Conservation (phyloP, 92 coral and sea anemone genomes). For the Pocillopora grandis region DNA sequence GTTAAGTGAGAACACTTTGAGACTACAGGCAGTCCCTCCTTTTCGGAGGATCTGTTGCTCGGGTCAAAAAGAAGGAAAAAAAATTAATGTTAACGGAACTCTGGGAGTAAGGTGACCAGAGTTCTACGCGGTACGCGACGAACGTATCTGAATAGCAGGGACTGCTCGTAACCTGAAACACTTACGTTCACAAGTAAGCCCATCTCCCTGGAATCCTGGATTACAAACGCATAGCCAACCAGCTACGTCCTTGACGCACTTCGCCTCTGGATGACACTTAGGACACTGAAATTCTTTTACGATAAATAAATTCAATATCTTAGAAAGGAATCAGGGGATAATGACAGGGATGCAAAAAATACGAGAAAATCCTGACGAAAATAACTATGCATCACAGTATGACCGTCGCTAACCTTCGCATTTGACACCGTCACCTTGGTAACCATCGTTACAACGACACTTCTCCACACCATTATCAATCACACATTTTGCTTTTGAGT, state of each 20-base stretch:
- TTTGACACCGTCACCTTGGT: conserved; percentile 67
- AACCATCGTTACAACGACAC: conserved; percentile 76
- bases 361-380: background rate
- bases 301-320: background rate
- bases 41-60: too few species aligned
- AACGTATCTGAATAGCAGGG: background rate
- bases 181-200: conserved; percentile 73
- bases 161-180: background rate
- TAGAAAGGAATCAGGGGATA: background rate
- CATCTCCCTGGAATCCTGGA: conserved; percentile 74
- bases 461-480: conserved; percentile 47
- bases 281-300: conserved; percentile 35
- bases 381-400: background rate
- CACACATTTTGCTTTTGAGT: conserved; percentile 66
- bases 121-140: too few species aligned
- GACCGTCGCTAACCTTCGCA: conserved; percentile 20
- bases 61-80: too few species aligned
- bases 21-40: too few species aligned
- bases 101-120: too few species aligned
- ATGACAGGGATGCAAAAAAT: background rate
- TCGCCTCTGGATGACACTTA: conserved; percentile 65
- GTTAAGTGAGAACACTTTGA: too few species aligned
- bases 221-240: conserved; percentile 64
- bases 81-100: too few species aligned
- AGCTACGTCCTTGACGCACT: conserved; percentile 54